phyloP scores from a whole-genome alignment of 2,888 invertebrate species.

The Lasioglossum morio region DNA sequence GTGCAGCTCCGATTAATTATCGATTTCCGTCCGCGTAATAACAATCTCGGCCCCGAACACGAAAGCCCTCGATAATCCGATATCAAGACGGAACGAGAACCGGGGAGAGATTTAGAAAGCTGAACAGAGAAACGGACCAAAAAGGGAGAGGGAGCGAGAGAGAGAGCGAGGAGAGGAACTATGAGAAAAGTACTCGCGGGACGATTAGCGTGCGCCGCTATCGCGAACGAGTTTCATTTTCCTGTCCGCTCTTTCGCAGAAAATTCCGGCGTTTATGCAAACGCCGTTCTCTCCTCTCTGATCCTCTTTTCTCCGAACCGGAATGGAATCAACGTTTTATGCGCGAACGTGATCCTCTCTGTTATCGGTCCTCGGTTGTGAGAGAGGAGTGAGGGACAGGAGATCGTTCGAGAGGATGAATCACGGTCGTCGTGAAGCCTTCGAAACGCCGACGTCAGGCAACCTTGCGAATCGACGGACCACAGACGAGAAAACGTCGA shows the following conservation, averaged over 20 bases:
- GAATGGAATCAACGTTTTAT: slow-evolving; percentile 26
- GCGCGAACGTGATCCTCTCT: slow-evolving; percentile 14
- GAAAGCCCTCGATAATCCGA: slow-evolving; percentile 45
- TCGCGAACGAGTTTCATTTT: slow-evolving; percentile 23
- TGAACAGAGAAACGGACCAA: background rate
- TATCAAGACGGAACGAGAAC: slow-evolving; percentile 3
- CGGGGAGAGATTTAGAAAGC: background rate
- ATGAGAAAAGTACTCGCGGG: slow-evolving; percentile 2
- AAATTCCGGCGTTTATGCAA: slow-evolving; percentile 20
- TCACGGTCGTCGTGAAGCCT: slow-evolving; percentile 27
- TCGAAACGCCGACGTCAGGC: slow-evolving; percentile 16
- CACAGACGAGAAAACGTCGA: background rate
- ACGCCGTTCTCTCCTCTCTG: background rate
- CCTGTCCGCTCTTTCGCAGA: slow-evolving; percentile 15
- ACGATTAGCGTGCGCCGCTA: slow-evolving; percentile 1
- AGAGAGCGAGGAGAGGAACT: background rate
- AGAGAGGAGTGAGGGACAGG: background rate
- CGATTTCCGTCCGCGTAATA: slow-evolving; percentile 51
- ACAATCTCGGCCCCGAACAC: slow-evolving; percentile 45
- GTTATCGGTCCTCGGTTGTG: background rate
- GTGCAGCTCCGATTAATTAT: slow-evolving; percentile 51
- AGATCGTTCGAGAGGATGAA: slow-evolving; percentile 16
- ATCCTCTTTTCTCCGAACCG: background rate
- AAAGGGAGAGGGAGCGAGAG: background rate
- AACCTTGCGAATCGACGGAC: slow-evolving; percentile 20